These are phyloP conservation scores for Aegithalos caudatus DNA, from an alignment of 2,113 vertebrate genomes.

Conservation along the genomic window DNA sequence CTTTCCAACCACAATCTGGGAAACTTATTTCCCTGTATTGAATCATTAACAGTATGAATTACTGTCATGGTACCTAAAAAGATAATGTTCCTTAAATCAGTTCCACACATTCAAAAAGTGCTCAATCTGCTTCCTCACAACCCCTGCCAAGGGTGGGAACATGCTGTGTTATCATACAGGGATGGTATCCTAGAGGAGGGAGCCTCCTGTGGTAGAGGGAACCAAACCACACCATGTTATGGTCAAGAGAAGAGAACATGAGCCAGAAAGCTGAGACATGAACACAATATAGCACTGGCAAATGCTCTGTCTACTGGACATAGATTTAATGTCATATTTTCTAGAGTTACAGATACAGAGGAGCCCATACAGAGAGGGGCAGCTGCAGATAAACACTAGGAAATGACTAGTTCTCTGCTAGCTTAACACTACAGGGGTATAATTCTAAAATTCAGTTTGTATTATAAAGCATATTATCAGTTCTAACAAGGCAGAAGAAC, in stretches of 20 bases:
- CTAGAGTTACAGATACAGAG: not conserved
- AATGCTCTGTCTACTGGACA: not conserved
- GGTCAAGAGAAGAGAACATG: not conserved
- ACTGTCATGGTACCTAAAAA: not conserved
- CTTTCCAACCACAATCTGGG: not conserved
- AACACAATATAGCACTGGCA: not conserved
- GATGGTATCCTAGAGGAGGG: not conserved
- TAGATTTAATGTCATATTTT: not conserved
- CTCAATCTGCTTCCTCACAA: not conserved
- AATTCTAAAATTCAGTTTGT: not conserved
- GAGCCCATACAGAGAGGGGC: not conserved
- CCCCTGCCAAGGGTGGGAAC: not conserved
- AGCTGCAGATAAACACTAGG: not conserved
- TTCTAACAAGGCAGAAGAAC: not conserved
- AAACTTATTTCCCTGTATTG: not conserved
- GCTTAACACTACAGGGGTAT: not conserved
- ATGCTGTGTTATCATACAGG: not conserved
- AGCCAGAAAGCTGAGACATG: not conserved
- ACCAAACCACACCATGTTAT: not conserved
- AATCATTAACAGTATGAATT: conserved; percentile 20
- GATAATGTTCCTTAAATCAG: not conserved
- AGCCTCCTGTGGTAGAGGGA: not conserved
- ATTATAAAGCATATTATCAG: not conserved
- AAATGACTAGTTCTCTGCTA: not conserved
- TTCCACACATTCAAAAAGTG: not conserved